These are phyloP conservation scores for Glyphotaelius pellucidus DNA, from an alignment of 2,888 invertebrate species.

Conservation along the genomic window DNA sequence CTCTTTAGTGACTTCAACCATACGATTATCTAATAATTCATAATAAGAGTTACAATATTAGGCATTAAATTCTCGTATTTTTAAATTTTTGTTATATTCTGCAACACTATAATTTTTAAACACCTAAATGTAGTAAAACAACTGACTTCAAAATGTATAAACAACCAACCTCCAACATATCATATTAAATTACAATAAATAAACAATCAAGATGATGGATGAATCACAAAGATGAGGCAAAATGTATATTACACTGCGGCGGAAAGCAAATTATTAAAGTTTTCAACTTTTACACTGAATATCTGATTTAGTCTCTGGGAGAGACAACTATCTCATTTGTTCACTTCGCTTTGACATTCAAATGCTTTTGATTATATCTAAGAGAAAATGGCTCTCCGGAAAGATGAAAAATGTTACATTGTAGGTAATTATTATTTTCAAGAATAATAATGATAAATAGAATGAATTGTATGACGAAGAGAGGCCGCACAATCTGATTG, in stretches of 20 bases:
- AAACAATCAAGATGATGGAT: not conserved
- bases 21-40: no score
- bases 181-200: not conserved
- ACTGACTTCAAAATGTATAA: not conserved
- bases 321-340: constrained; percentile 2
- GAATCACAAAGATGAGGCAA: not conserved
- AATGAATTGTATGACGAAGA: not conserved
- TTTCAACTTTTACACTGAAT: not conserved
- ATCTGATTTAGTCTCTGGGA: not conserved
- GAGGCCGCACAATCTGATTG: not conserved
- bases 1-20: no score
- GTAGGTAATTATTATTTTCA: not conserved
- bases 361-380: not conserved
- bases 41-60: no score
- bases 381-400: not conserved
- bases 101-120: not conserved
- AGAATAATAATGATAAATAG: not conserved
- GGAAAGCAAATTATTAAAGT: not conserved
- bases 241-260: not conserved
- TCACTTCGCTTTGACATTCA: not conserved
- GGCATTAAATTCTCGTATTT: no score
- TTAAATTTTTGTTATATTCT: no score
- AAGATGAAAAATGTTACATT: not conserved
- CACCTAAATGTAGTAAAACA: not conserved
- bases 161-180: not conserved